These are phyloP conservation scores for Aphidius gifuensis DNA, from an alignment of 1,140 invertebrate species.

Conservation along the genomic window DNA sequence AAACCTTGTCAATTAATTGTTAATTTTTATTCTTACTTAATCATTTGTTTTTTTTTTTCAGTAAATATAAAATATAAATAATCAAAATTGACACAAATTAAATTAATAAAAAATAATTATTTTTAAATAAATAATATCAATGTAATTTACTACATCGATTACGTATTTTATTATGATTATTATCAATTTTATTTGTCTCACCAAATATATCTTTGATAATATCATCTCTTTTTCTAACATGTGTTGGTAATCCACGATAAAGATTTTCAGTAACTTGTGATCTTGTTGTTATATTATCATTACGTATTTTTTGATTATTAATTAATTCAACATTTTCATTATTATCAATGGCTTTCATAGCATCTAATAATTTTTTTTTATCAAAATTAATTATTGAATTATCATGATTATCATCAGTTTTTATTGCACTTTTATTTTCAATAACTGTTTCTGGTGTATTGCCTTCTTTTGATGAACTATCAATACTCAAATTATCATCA, in stretches of 20 bases:
- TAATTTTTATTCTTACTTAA: no score
- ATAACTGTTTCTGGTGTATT: conserved; percentile 25
- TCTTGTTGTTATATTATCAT: conserved; percentile 29
- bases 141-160: conserved; percentile 30
- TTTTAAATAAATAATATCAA: conserved; percentile 13
- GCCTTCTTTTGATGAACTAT: conserved; percentile 8
- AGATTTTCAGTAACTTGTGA: conserved; percentile 50
- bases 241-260: conserved; percentile 44
- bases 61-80: no score
- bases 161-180: conserved; percentile 21
- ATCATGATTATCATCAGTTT: conserved; percentile 5
- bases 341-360: conserved; percentile 64
- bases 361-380: conserved; percentile 62
- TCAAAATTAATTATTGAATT: conserved; percentile 47
- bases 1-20: no score
- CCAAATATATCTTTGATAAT: conserved; percentile 49
- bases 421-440: conserved; percentile 32
- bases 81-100: no score
- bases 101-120: no score
- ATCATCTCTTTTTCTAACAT: conserved; percentile 41
- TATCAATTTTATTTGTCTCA: conserved; percentile 24
- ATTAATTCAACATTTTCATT: conserved; percentile 56
- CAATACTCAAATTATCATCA: not conserved
- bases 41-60: no score
- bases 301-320: conserved; percentile 33